Evolutionary conservation across 2,888 invertebrate genomes (phyloP), one percentile per base, ranked within the genome.

Genomic region (Cosmia pyralina): DNA sequence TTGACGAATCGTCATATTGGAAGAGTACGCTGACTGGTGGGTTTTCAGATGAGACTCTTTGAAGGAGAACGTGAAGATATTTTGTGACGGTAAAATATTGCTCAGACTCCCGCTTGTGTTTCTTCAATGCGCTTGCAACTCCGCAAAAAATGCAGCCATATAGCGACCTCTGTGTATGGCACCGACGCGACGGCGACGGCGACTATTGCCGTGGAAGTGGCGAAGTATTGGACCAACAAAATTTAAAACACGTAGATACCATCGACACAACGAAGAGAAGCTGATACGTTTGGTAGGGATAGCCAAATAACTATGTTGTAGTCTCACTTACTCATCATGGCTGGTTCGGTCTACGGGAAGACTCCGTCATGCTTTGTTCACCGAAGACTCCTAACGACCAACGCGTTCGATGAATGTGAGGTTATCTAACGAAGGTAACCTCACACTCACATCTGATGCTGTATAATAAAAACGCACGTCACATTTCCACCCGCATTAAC

Each of bases 401-500:
- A 19, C 73, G 59, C n/a, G n/a, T n/a, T n/a, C n/a, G n/a, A n/a
- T n/a, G n/a, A n/a, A n/a, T n/a, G n/a, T n/a, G n/a, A n/a, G n/a
- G n/a, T n/a, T n/a, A n/a, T n/a, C n/a, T n/a, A n/a, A n/a, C n/a
- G n/a, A n/a, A n/a, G n/a, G n/a, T n/a, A n/a, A n/a, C n/a, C n/a
- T n/a, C n/a, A n/a, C n/a, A n/a, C n/a, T n/a, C n/a, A n/a, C n/a
- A n/a, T n/a, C n/a, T n/a, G n/a, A n/a, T n/a, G n/a, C n/a, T 19
- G 7, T 15, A 22, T 55, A 28, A 22, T 63, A 69, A 53, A 62
- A 22, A 7, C 28, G 46, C 3, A 34, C 55, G 60, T 62, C 71
- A 70, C 22, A 22, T 44, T 53, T 48, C 34, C 34, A 28, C 71
- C 70, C 55, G 50, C 55, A 75, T 78, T 60, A 53, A 50, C 15